Evolutionary conservation across 2,888 invertebrate species (phyloP).

Genomic region (Hyposoter didymator): DNA sequence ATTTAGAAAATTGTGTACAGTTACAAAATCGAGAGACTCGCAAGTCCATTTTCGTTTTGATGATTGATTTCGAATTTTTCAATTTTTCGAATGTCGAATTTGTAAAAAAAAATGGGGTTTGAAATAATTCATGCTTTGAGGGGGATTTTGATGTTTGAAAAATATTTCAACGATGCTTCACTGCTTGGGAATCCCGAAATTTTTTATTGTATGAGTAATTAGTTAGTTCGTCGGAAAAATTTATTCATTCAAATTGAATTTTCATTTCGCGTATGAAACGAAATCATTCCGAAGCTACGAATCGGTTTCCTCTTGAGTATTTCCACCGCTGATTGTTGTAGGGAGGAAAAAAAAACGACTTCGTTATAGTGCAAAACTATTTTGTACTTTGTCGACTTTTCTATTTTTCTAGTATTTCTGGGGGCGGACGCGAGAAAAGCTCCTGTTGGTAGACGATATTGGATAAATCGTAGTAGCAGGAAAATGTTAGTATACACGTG

Average conservation of each 20-base stretch:
- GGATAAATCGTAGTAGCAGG: constrained; percentile 56
- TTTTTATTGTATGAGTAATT: neutral
- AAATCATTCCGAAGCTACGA: neutral
- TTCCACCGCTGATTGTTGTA: neutral
- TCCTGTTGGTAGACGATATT: constrained; percentile 56
- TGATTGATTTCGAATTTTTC: too few relatives aligned
- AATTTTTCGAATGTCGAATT: too few relatives aligned
- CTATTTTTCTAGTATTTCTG: constrained; percentile 27
- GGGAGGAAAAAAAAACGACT: neutral
- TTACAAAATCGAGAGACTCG: too few relatives aligned
- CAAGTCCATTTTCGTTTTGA: too few relatives aligned
- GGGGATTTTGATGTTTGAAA: too few relatives aligned
- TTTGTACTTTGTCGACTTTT: constrained; percentile 22
- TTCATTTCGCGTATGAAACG: neutral
- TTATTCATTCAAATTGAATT: neutral
- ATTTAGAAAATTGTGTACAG: too few relatives aligned
- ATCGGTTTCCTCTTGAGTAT: neutral
- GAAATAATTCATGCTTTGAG: too few relatives aligned
- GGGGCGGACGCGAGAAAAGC: constrained; percentile 7
- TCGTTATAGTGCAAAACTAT: neutral
- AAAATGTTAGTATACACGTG: constrained; percentile 50
- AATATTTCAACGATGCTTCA: too few relatives aligned
- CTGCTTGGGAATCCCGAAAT: too few relatives aligned
- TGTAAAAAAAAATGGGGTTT: too few relatives aligned
- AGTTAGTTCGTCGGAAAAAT: neutral